Percentiles rank a stretch among this genome's conserved stretches.
Evolutionary conservation across 2,888 invertebrate species (phyloP).

Genomic region (Platycheirus albimanus): DNA sequence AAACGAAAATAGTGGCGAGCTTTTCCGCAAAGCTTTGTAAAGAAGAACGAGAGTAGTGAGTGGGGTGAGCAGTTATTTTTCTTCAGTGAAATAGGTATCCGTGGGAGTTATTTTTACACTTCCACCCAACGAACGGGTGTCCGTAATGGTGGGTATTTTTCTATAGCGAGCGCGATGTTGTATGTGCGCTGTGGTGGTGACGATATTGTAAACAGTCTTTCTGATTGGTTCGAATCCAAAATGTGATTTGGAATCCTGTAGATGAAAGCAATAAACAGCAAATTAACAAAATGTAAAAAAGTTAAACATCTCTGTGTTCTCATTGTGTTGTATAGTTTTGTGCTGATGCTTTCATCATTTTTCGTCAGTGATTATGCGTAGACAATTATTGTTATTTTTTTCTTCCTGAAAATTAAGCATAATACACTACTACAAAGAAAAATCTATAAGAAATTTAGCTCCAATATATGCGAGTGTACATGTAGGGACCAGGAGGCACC

Average conservation of each 20-base stretch:
- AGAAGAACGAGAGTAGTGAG: not conserved
- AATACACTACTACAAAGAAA: slow-evolving; percentile 27
- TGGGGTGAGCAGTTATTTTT: slow-evolving; percentile 48
- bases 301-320: slow-evolving; percentile 1
- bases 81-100: slow-evolving; percentile 41
- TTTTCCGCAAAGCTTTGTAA: slow-evolving; percentile 35
- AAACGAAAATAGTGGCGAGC: slow-evolving; percentile 67
- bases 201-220: slow-evolving; percentile 68
- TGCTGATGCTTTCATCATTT: slow-evolving; percentile 23
- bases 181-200: slow-evolving; percentile 62
- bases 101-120: slow-evolving; percentile 38
- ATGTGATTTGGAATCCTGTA: slow-evolving; percentile 44
- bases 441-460: too few relatives aligned
- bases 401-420: slow-evolving; percentile 40
- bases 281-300: slow-evolving; percentile 6
- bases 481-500: not conserved
- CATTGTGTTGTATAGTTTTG: slow-evolving; percentile 44
- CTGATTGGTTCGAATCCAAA: slow-evolving; percentile 68
- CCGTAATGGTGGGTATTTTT: slow-evolving; percentile 64
- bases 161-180: slow-evolving; percentile 53
- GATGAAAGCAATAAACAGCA: slow-evolving; percentile 24
- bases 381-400: slow-evolving; percentile 57
- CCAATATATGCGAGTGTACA: too few relatives aligned
- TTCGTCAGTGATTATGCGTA: slow-evolving; percentile 60
- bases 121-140: slow-evolving; percentile 1